A percentile compares a stretch with the other conserved stretches of the same genome.
These are phyloP conservation scores for Notodonta ziczac DNA, from an alignment of 2,888 invertebrate genomes.

Conservation along the genomic window DNA sequence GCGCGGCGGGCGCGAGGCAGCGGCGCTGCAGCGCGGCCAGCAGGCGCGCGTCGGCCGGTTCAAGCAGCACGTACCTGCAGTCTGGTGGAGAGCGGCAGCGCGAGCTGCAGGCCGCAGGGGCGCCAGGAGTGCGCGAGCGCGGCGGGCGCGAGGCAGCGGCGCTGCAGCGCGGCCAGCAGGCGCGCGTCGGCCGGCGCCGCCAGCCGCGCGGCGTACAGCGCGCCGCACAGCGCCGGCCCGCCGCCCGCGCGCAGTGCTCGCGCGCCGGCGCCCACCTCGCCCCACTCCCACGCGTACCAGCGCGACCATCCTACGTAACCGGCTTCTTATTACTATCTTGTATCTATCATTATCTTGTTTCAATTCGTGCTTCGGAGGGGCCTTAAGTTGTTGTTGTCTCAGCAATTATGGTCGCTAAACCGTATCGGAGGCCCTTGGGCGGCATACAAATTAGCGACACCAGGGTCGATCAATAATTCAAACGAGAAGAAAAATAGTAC, in stretches of 20 bases:
- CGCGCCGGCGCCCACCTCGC: slow-evolving; percentile 60
- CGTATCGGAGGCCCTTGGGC: too few species aligned
- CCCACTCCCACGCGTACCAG: slow-evolving; percentile 80
- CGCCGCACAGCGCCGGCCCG: slow-evolving; percentile 33
- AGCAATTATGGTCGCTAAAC: too few species aligned
- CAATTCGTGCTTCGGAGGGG: too few species aligned
- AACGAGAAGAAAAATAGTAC: too few species aligned
- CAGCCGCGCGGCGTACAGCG: slow-evolving; percentile 62
- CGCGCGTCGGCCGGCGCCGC: slow-evolving; percentile 55
- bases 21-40: too few species aligned
- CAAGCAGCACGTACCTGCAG: slow-evolving; percentile 45
- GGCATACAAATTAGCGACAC: too few species aligned
- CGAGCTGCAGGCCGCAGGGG: slow-evolving; percentile 34
- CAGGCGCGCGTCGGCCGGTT: too few species aligned
- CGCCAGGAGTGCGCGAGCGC: slow-evolving; percentile 46
- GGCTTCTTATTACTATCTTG: too few species aligned
- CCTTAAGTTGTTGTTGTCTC: too few species aligned
- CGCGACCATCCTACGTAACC: slow-evolving; percentile 67
- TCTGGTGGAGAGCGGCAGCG: slow-evolving; percentile 44
- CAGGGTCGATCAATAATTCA: too few species aligned
- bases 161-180: slow-evolving; percentile 67
- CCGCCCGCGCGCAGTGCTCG: slow-evolving; percentile 43
- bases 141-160: slow-evolving; percentile 54
- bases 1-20: too few species aligned
- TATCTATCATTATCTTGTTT: too few species aligned